These are phyloP conservation scores for Picathartes gymnocephalus DNA, from an alignment of 2,113 vertebrate species.

Conservation along the genomic window DNA sequence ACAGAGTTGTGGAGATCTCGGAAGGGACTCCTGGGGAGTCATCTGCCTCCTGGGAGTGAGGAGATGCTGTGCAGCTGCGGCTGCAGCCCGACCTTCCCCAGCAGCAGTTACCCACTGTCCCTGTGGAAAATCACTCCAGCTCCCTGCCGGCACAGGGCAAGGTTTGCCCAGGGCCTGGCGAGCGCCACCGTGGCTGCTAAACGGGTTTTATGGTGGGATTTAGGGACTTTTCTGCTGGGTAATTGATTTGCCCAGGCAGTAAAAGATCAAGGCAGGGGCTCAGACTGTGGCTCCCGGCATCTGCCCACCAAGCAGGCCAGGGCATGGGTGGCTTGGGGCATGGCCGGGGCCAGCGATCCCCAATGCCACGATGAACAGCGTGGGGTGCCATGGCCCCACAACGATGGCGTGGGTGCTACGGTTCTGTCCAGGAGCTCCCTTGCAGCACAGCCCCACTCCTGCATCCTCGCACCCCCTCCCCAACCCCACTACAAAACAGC, in stretches of 20 bases:
- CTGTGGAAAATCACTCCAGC: rapidly evolving
- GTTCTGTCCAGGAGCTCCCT: neutral
- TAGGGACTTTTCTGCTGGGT: conserved; percentile 59
- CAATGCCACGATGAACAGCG: rapidly evolving
- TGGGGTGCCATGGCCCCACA: neutral
- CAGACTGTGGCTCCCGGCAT: conserved; percentile 13
- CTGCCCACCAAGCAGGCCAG: neutral
- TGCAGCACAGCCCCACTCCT: conserved; percentile 13
- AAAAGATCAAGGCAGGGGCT: conserved; percentile 59
- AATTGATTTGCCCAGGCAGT: conserved; percentile 64
- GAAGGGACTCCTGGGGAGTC: neutral
- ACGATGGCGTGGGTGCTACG: rapidly evolving
- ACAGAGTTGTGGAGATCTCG: rapidly evolving
- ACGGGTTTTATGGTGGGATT: conserved; percentile 62
- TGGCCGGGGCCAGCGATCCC: rapidly evolving
- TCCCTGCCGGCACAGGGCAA: neutral
- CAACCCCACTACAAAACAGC: conserved; percentile 53
- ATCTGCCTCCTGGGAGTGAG: rapidly evolving
- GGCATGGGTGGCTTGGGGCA: neutral
- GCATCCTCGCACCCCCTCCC: conserved; percentile 6
- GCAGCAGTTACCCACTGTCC: neutral
- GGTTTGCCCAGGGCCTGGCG: neutral
- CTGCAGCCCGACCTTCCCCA: neutral
- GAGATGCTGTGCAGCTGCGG: neutral
- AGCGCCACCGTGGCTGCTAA: conserved; percentile 27